Evolutionary conservation across 2,888 invertebrate genomes (phyloP).

Genomic region (Cyrtodaria siliqua): DNA sequence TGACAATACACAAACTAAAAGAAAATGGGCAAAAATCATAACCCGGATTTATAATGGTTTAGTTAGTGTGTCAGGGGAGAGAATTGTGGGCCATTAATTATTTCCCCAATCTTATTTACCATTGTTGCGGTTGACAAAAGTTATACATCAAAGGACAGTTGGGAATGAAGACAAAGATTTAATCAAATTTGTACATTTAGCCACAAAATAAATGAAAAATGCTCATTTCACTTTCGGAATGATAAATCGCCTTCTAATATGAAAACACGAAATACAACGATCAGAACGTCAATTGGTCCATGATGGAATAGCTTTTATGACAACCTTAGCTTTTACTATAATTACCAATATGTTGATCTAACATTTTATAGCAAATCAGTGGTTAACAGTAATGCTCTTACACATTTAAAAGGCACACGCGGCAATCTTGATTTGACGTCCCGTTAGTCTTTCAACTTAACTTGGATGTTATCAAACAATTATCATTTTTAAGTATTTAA

Average conservation of each 20-base stretch:
- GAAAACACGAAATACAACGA: conserved; percentile 54
- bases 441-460: no score
- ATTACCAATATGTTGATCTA: conserved; percentile 40
- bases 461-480: no score
- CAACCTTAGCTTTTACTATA: conserved; percentile 51
- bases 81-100: conserved; percentile 52
- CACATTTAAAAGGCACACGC: no score
- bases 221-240: conserved; percentile 55
- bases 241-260: conserved; percentile 58
- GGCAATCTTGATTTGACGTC: no score
- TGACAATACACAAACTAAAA: conserved; percentile 31
- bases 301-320: conserved; percentile 44
- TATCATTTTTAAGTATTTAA: no score
- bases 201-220: conserved; percentile 60
- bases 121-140: conserved; percentile 46
- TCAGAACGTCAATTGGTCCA: conserved; percentile 41
- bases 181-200: conserved; percentile 65
- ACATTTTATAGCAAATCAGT: conserved; percentile 30
- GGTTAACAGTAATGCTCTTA: no score
- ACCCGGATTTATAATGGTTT: conserved; percentile 49
- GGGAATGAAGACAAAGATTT: conserved; percentile 59
- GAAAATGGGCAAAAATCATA: conserved; percentile 54
- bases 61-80: conserved; percentile 1
- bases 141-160: conserved; percentile 49
- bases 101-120: conserved; percentile 48